Base-by-base conservation (phyloP, 2,797 vertebrate species). In the Myotis daubentonii region DNA sequence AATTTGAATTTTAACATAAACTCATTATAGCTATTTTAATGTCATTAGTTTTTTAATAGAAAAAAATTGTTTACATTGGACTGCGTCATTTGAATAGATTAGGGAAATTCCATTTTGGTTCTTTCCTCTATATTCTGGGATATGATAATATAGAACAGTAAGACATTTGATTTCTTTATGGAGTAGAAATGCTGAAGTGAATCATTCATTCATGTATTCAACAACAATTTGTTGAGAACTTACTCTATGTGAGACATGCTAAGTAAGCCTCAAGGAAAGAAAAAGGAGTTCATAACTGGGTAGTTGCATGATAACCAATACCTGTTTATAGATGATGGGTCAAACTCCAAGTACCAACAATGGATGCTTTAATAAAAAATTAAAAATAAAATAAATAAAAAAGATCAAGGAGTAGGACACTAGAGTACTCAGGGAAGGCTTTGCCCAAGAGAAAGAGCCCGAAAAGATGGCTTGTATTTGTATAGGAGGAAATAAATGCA, bases 31-130 rank as follows among this genome's bases (percentile, higher is more conserved):
- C 25, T 60, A 72, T 44, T 89, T 90, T 75, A 74, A 53, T 80
- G 22, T 53, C 49, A 44, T 78, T 83, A 51, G 92, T 22, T 74
- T 81, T 87, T 62, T n/a, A 90, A 68, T 47, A 90, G 33, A 36
- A 51, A 4, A 75, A 76, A 79, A 55, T 55, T 71, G 6, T 51
- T 94, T 83, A 79, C 25, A 70, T 75, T 53, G 47, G 15, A 76
- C 36, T 74, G 30, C 28, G 57, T 86, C 66, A 53, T 79, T 79
- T 85, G n/a, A 89, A 30, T 33, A 94, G 53, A 53, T 25, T 70
- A 36, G 92, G 75, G 66, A 91, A 96, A 95, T 96, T 96, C 87
- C n/a, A 75, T n/a, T 86, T 30, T 85, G 87, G 47, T 6, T 51
- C n/a, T 81, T 88, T 88, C 55, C 36, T 88, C n/a, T 36, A 51